Conservation (phyloP, 1,140 invertebrate genomes). For the Holcopasites calliopsidis region DNA sequence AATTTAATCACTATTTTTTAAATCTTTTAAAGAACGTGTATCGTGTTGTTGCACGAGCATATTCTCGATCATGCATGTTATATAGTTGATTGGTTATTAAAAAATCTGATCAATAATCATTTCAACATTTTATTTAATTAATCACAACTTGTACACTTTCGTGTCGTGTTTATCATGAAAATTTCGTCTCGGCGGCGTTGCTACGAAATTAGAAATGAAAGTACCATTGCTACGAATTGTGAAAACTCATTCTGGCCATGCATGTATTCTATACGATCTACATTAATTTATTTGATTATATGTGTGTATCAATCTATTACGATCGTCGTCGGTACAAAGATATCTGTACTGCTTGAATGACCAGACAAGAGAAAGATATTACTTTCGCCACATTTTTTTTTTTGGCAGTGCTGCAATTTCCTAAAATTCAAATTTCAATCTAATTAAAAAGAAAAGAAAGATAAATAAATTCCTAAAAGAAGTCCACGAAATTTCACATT, state of each 20-base stretch:
- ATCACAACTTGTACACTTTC: background rate
- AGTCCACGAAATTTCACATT: conserved; percentile 35
- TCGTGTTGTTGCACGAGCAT: background rate
- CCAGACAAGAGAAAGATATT: conserved; percentile 24
- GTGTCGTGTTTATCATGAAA: background rate
- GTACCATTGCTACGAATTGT: background rate
- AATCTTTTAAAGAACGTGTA: background rate
- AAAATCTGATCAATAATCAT: no score
- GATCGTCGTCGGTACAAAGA: background rate
- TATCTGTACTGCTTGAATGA: background rate
- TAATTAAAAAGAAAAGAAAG: conserved; percentile 7
- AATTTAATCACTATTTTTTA: conserved; percentile 2
- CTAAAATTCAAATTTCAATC: conserved; percentile 8
- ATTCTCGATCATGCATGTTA: background rate
- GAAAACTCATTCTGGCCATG: conserved; percentile 11
- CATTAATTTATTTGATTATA: conserved; percentile 43
- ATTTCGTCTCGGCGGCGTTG: background rate
- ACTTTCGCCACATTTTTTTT: conserved; percentile 18
- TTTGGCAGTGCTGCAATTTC: conserved; percentile 19
- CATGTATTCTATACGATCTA: conserved; percentile 22
- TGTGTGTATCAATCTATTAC: conserved; percentile 30
- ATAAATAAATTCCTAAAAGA: conserved; percentile 17
- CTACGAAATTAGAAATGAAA: conserved; percentile 24
- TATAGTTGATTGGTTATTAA: background rate
- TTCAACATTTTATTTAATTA: no score